A percentile compares a stretch with the other conserved stretches of the same genome.
phyloP scores from a whole-genome alignment of 1,140 invertebrate genomes.

The Helicorthomorpha holstii region DNA sequence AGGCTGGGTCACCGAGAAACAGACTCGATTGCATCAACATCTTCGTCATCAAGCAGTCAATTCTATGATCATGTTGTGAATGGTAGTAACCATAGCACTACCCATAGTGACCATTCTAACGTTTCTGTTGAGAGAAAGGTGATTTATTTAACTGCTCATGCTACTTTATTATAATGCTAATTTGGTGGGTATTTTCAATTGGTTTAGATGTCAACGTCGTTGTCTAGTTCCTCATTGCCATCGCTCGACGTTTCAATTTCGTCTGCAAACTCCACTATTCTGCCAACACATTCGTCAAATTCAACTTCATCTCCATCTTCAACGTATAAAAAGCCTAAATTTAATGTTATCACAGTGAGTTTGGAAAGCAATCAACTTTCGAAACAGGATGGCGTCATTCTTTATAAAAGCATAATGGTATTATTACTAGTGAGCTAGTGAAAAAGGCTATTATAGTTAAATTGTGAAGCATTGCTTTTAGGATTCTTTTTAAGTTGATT shows the following conservation, averaged over 20 bases:
- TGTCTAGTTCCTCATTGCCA: slow-evolving; percentile 55
- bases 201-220: slow-evolving; percentile 43
- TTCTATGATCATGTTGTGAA: slow-evolving; percentile 43
- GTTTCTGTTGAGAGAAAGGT: slow-evolving; percentile 40
- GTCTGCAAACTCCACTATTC: neutral
- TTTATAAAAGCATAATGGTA: slow-evolving; percentile 33
- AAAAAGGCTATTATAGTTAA: no score
- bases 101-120: slow-evolving; percentile 16
- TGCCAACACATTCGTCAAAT: neutral
- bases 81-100: slow-evolving; percentile 50
- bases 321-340: slow-evolving; percentile 45
- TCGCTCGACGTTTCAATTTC: slow-evolving; percentile 50
- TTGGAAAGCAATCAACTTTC: slow-evolving; percentile 56
- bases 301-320: slow-evolving; percentile 11
- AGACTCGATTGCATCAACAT: slow-evolving; percentile 72
- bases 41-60: slow-evolving; percentile 41
- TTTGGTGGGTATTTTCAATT: no score
- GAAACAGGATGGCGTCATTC: slow-evolving; percentile 44
- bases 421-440: no score
- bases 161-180: no score
- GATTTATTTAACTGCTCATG: no score
- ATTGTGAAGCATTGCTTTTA: no score
- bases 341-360: slow-evolving; percentile 84
- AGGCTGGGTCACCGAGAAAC: slow-evolving; percentile 57
- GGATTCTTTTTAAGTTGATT: no score